Percentiles rank a stretch among this genome's conserved stretches.
Evolutionary conservation across 2,888 invertebrate genomes (phyloP).

Genomic region (Ormyrus nitidulus): DNA sequence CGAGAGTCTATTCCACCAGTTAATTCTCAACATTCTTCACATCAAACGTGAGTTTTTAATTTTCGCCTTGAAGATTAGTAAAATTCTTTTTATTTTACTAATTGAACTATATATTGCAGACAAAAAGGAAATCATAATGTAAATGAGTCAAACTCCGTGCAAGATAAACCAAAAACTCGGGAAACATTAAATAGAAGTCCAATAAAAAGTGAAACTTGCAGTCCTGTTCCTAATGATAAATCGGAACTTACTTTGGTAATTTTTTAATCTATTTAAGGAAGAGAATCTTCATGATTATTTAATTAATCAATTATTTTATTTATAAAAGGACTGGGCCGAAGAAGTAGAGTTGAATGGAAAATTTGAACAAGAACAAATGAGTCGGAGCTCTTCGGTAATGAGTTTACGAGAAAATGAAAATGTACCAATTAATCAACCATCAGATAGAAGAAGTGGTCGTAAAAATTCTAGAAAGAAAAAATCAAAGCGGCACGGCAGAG

Average conservation of each 20-base stretch:
- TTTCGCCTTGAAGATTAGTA: too few species aligned
- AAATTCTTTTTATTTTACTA: slow-evolving; percentile 2
- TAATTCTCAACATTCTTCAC: slow-evolving; percentile 61
- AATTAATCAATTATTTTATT: slow-evolving; percentile 20
- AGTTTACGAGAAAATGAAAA: slow-evolving; percentile 74
- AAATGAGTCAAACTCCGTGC: slow-evolving; percentile 59
- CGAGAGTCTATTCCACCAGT: slow-evolving; percentile 60
- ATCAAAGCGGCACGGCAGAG: slow-evolving; percentile 58
- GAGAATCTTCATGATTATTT: not conserved
- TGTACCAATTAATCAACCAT: slow-evolving; percentile 69
- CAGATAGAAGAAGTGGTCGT: slow-evolving; percentile 74
- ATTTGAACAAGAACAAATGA: slow-evolving; percentile 76
- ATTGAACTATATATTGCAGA: slow-evolving; percentile 56
- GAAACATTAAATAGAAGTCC: slow-evolving; percentile 61
- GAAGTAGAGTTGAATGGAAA: slow-evolving; percentile 78
- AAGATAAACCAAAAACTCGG: slow-evolving; percentile 63
- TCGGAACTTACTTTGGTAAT: slow-evolving; percentile 58
- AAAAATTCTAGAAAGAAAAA: slow-evolving; percentile 75
- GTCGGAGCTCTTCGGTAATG: slow-evolving; percentile 78
- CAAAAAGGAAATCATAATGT: slow-evolving; percentile 63
- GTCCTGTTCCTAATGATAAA: slow-evolving; percentile 58
- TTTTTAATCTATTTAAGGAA: slow-evolving; percentile 13
- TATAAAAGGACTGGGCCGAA: slow-evolving; percentile 79
- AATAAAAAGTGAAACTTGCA: slow-evolving; percentile 64
- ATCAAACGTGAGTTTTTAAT: slow-evolving; percentile 64